A percentile compares a stretch with the other conserved stretches of the same genome.
Conservation (phyloP, 2,113 vertebrate genomes). For the Muscicapa adusta region DNA sequence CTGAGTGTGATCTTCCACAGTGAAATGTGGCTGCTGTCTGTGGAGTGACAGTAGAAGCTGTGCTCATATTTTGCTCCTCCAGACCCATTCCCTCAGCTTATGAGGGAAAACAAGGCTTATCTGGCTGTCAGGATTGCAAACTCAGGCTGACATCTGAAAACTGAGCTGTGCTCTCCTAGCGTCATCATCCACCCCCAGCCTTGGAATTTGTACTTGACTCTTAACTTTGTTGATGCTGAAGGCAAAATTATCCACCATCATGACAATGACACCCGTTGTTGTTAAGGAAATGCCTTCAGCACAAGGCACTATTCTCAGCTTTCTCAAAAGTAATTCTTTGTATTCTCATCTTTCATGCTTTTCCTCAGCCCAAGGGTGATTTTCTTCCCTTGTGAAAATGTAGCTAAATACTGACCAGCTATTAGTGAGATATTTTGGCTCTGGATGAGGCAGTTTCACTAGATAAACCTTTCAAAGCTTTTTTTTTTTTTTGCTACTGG, state of each 20-base stretch:
- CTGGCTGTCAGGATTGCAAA: constrained; percentile 8
- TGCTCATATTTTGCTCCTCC: neutral
- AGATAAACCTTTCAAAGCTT: neutral
- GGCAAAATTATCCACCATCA: neutral
- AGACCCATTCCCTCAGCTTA: neutral
- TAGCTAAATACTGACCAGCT: neutral
- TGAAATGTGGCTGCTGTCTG: neutral
- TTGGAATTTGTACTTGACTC: neutral
- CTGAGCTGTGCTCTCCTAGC: neutral
- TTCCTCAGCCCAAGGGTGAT: neutral
- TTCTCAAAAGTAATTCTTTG: neutral
- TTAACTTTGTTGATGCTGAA: constrained; percentile 35
- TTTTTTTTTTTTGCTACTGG: neutral
- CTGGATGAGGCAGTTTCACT: neutral
- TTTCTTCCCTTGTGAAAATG: neutral
- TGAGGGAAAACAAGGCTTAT: neutral
- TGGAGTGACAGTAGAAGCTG: neutral
- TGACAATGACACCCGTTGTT: neutral
- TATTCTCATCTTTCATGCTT: neutral
- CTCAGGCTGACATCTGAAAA: neutral
- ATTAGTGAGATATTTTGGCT: neutral
- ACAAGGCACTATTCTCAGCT: neutral
- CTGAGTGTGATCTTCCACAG: neutral
- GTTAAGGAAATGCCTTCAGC: constrained; percentile 10
- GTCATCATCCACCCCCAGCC: neutral